phyloP scores from a whole-genome alignment of 2,797 vertebrate species.

The Pelobates cultripes region DNA sequence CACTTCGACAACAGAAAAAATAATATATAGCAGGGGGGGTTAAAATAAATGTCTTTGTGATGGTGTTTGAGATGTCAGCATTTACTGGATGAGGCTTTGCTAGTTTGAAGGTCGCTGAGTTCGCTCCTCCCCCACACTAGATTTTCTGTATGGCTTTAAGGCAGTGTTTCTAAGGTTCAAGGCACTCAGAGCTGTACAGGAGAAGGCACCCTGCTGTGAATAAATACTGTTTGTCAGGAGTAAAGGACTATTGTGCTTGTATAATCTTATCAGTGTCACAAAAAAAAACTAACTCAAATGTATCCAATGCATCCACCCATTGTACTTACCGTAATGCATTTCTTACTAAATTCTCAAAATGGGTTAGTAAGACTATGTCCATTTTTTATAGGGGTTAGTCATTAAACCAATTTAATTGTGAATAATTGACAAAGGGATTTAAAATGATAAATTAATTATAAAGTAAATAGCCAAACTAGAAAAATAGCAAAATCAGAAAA shows the following conservation, averaged over 20 bases:
- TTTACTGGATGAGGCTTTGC: neutral
- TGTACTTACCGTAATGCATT: too few relatives aligned
- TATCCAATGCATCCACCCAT: too few relatives aligned
- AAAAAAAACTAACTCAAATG: too few relatives aligned
- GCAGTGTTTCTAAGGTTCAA: neutral
- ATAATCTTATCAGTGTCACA: slow-evolving; percentile 1
- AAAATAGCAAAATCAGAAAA: too few relatives aligned
- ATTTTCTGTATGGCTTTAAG: slow-evolving; percentile 1
- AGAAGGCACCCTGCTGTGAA: neutral
- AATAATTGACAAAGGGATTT: too few relatives aligned
- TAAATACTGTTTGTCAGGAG: neutral
- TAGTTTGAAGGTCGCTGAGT: neutral
- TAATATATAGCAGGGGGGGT: neutral
- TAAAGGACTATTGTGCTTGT: neutral
- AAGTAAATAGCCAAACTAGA: too few relatives aligned
- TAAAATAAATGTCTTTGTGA: neutral
- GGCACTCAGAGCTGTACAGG: neutral
- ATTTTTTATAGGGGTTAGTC: too few relatives aligned
- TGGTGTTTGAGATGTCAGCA: neutral
- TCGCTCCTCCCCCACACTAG: neutral
- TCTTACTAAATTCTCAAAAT: too few relatives aligned
- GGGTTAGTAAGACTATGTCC: too few relatives aligned
- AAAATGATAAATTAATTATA: too few relatives aligned
- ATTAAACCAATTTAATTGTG: too few relatives aligned
- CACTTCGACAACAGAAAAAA: too few relatives aligned